These are phyloP conservation scores for Chymomyza fuscimana DNA, from an alignment of 2,888 invertebrate genomes.

Conservation along the genomic window DNA sequence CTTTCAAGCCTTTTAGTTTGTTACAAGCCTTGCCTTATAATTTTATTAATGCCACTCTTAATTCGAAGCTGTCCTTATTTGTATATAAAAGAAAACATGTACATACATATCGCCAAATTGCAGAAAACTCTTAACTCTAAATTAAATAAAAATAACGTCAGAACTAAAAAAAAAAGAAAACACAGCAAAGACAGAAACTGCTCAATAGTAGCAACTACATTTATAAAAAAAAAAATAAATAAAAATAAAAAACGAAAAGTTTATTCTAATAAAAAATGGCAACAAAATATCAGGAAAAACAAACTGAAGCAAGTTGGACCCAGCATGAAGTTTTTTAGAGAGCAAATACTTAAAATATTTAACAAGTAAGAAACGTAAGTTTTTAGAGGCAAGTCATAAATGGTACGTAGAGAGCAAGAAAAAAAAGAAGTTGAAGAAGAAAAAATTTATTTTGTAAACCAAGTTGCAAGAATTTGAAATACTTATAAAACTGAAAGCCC, in stretches of 20 bases:
- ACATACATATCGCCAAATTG: slow-evolving; percentile 70
- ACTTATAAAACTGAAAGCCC: slow-evolving; percentile 28
- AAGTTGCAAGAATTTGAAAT: slow-evolving; percentile 47
- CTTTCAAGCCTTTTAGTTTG: too few species aligned
- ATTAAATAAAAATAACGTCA: slow-evolving; percentile 9
- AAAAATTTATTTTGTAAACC: slow-evolving; percentile 69
- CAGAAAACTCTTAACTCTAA: slow-evolving; percentile 38
- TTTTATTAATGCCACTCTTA: background rate
- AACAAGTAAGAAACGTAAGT: slow-evolving; percentile 53
- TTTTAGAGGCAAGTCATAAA: slow-evolving; percentile 60
- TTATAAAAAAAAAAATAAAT: slow-evolving; percentile 36
- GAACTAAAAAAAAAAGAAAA: slow-evolving; percentile 18
- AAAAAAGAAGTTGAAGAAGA: slow-evolving; percentile 37
- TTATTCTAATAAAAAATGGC: slow-evolving; percentile 47
- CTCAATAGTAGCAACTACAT: slow-evolving; percentile 28
- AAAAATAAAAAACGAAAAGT: slow-evolving; percentile 35
- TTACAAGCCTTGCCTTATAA: background rate
- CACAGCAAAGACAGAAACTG: slow-evolving; percentile 32
- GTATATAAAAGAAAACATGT: slow-evolving; percentile 46
- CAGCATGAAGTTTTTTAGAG: slow-evolving; percentile 62
- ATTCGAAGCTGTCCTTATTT: slow-evolving; percentile 8
- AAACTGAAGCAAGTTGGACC: slow-evolving; percentile 72
- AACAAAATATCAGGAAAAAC: slow-evolving; percentile 66
- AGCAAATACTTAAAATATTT: slow-evolving; percentile 47
- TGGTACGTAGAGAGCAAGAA: slow-evolving; percentile 12